Evolutionary conservation across 2,888 invertebrate species (phyloP).

Genomic region (Chrysolina haemoptera): DNA sequence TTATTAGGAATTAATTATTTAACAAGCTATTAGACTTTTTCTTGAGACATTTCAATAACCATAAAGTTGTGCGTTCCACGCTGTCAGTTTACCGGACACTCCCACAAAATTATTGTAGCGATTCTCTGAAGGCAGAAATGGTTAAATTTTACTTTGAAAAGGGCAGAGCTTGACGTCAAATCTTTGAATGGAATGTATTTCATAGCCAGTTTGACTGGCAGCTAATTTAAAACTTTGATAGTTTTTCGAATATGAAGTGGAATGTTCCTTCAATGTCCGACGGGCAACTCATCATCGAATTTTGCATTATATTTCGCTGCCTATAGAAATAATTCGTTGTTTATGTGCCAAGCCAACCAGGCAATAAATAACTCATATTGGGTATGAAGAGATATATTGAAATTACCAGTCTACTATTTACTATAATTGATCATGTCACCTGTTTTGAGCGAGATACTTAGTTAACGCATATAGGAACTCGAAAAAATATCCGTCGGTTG

Average conservation of each 20-base stretch:
- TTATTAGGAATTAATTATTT: too few species aligned
- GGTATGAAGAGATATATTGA: too few species aligned
- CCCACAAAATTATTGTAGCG: slow-evolving; percentile 5
- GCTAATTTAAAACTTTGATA: slow-evolving; percentile 34
- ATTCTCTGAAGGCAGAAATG: slow-evolving; percentile 24
- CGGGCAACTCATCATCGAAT: slow-evolving; percentile 22
- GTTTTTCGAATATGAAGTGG: slow-evolving; percentile 28
- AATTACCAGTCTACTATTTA: background rate
- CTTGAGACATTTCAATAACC: too few species aligned
- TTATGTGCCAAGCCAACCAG: too few species aligned
- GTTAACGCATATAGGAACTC: too few species aligned
- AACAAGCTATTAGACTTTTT: too few species aligned
- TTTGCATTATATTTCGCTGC: background rate
- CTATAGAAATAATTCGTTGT: background rate
- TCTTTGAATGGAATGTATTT: slow-evolving; percentile 3
- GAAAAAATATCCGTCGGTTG: too few species aligned
- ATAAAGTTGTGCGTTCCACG: too few species aligned
- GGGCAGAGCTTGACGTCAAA: slow-evolving; percentile 9
- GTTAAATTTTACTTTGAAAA: slow-evolving; percentile 26
- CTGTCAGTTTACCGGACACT: slow-evolving; percentile 1
- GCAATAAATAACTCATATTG: too few species aligned
- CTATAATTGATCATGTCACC: too few species aligned
- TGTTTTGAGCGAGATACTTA: too few species aligned
- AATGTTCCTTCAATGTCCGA: background rate
- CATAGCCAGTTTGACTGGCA: slow-evolving; percentile 28